Conservation (phyloP, 2,113 vertebrate species). For the Perccottus glenii region DNA sequence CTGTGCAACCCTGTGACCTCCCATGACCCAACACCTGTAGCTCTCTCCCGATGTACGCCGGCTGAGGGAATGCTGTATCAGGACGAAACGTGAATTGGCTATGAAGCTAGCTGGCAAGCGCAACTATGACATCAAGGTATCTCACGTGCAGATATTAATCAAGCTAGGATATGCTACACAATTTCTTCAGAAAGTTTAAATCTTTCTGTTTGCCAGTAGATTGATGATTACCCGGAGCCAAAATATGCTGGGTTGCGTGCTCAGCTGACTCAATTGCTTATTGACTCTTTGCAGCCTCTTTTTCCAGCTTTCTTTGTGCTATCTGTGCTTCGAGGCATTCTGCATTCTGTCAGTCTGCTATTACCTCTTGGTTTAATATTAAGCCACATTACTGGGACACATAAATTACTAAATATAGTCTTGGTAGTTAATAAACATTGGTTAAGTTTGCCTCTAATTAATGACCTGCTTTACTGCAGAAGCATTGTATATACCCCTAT, state of each 20-base stretch:
- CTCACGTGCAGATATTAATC: slow-evolving; percentile 25
- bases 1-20: slow-evolving; percentile 2
- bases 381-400: slow-evolving; percentile 14
- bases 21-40: slow-evolving; percentile 69
- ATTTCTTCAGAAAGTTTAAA: slow-evolving; percentile 18
- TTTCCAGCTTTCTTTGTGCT: slow-evolving; percentile 43
- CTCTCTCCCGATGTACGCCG: slow-evolving; percentile 90
- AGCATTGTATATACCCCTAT: slow-evolving; percentile 47
- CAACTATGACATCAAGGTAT: slow-evolving; percentile 92
- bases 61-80: slow-evolving; percentile 90
- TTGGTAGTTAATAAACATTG: slow-evolving; percentile 58
- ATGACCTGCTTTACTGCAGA: slow-evolving; percentile 66
- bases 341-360: slow-evolving; percentile 29
- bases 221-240: slow-evolving; percentile 33
- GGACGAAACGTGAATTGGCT: slow-evolving; percentile 91
- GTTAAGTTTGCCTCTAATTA: slow-evolving; percentile 46
- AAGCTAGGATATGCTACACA: slow-evolving; percentile 9
- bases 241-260: slow-evolving; percentile 38
- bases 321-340: slow-evolving; percentile 48
- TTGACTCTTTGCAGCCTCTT: slow-evolving; percentile 32
- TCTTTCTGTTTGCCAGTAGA: slow-evolving; percentile 20
- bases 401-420: slow-evolving; percentile 15
- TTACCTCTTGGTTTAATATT: slow-evolving; percentile 39
- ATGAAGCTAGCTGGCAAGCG: slow-evolving; percentile 89
- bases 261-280: slow-evolving; percentile 47